Evolutionary conservation across 2,113 vertebrate species (phyloP), one percentile per base, ranked within the genome.

Genomic region (Antennarius striatus): DNA sequence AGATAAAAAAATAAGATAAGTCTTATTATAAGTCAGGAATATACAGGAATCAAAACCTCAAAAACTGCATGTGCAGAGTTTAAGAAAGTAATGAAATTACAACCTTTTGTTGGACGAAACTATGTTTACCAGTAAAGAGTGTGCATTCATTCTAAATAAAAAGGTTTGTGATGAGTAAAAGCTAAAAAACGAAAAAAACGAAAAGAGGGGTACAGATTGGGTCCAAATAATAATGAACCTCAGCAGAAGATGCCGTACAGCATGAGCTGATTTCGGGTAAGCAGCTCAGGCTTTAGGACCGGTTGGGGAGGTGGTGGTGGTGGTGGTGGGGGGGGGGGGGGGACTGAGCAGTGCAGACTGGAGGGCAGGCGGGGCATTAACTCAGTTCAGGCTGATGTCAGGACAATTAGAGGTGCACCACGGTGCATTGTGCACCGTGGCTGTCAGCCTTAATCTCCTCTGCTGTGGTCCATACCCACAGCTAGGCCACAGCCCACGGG

Each of bases 391-490:
- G 92, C 91, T 92, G 86, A 84, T 85, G 92, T 93, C 92, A 88
- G 93, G 92, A 94, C 93, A 95, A 93, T 95, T 95, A 94, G 94
- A 93, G 91, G 90, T 90, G 92, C 91, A 91, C 87, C 71, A 87
- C 61, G 79, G 92, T 79, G 92, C 87, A 91, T 90, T 59, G 90
- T 91, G 91, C 91, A 81, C 87, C 85, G 91, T 88, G 90, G 91
- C 94, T 94, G 95, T 95, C 95, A 94, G 92, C 93, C 93, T 92
- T 92, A 91, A 95, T 95, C 94, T 95, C 88, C 77, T 83, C 77
- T 76, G 90, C 93, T 91, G 93, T 87, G 90, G 94, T 93, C 93
- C 85, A 90, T 91, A 89, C 86, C 92, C 79, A 75, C 92, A 92
- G 91, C 90, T 90, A 63, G 84, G 94, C 90, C 88, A 86, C 92